Percentiles rank a stretch among this genome's conserved stretches.
Evolutionary conservation across 2,888 invertebrate genomes (phyloP).

Genomic region (Diarsia rubi): DNA sequence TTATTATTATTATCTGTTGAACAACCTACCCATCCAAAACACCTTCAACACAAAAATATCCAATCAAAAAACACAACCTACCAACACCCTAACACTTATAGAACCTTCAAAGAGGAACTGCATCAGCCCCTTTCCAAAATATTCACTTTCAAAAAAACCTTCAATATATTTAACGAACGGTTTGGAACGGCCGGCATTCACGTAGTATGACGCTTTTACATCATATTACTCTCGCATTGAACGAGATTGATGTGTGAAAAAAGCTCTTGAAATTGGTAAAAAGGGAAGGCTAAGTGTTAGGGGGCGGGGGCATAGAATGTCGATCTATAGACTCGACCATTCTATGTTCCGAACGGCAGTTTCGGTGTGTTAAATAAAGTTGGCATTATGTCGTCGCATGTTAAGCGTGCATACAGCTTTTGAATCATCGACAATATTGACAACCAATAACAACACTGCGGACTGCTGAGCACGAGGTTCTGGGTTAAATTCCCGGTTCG

Average conservation of each 20-base stretch:
- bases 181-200: constrained; percentile 69
- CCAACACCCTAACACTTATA: not conserved
- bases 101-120: constrained; percentile 43
- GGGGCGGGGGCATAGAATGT: constrained; percentile 71
- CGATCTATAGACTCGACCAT: constrained; percentile 16
- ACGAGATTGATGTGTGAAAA: constrained; percentile 89
- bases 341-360: not conserved
- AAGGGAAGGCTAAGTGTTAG: constrained; percentile 90
- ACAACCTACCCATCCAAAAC: not conserved
- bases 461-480: not conserved
- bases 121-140: constrained; percentile 50
- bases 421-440: not conserved
- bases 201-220: constrained; percentile 82
- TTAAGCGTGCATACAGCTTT: not conserved
- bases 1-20: not conserved
- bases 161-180: constrained; percentile 71
- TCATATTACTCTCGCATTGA: constrained; percentile 85
- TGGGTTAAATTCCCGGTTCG: not conserved
- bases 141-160: constrained; percentile 59
- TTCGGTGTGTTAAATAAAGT: not conserved
- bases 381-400: not conserved
- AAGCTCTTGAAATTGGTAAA: constrained; percentile 90
- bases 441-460: no score
- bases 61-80: constrained; percentile 42
- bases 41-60: not conserved